Evolutionary conservation across 2,113 vertebrate species (phyloP).

Genomic region (Microcebus murinus): DNA sequence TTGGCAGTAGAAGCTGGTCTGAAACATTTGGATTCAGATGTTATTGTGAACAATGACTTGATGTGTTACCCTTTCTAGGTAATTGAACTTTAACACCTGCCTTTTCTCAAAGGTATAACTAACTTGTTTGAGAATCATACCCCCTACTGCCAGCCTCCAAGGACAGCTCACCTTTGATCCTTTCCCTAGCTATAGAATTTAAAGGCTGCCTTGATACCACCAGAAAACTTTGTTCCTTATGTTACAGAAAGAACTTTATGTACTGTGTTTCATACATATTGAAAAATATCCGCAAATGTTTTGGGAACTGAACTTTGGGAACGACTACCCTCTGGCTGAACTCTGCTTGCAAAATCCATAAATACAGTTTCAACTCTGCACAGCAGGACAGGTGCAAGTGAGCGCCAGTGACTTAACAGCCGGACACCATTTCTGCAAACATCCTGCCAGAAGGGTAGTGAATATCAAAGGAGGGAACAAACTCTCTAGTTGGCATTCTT

Average conservation of each 20-base stretch:
- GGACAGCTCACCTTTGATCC: neutral
- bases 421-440: constrained; percentile 32
- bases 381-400: neutral
- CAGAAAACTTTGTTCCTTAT: neutral
- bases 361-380: constrained; percentile 5
- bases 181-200: neutral
- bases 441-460: constrained; percentile 7
- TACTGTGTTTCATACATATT: neutral
- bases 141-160: neutral
- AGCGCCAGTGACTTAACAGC: neutral
- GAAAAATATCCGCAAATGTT: constrained; percentile 61
- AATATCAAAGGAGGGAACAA: neutral
- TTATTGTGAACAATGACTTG: neutral
- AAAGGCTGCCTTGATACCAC: neutral
- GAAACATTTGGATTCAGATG: neutral
- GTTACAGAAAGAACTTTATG: constrained; percentile 12
- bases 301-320: constrained; percentile 44
- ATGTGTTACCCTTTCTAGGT: neutral
- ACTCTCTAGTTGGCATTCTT: neutral
- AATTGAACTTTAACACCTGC: neutral
- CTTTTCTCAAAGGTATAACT: neutral
- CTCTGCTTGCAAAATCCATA: constrained; percentile 50
- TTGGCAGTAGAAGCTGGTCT: neutral
- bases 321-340: constrained; percentile 69
- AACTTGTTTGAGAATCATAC: neutral